A percentile compares a stretch with the other conserved stretches of the same genome.
Evolutionary conservation across 2,113 vertebrate species (phyloP).

Genomic region (Corydoras sp.): DNA sequence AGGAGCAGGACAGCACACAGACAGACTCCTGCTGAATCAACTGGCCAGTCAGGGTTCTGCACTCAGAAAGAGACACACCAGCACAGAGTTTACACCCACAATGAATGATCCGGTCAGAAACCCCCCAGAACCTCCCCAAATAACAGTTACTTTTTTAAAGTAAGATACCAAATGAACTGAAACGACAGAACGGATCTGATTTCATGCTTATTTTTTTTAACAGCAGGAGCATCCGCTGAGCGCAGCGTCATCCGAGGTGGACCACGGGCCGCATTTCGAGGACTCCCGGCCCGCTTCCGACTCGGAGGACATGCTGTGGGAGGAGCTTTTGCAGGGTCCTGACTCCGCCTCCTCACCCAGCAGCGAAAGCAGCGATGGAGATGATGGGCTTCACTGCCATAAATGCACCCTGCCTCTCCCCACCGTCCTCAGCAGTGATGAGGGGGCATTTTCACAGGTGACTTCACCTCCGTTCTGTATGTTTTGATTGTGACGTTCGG

Average conservation of each 20-base stretch:
- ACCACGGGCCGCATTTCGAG: constrained; percentile 67
- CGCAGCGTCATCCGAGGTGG: constrained; percentile 45
- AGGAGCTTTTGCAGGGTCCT: constrained; percentile 86
- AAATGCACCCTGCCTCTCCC: constrained; percentile 50
- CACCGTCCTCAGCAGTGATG: constrained; percentile 63
- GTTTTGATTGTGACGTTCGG: too few relatives aligned
- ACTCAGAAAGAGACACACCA: constrained; percentile 62
- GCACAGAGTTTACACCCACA: constrained; percentile 31
- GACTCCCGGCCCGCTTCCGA: constrained; percentile 82
- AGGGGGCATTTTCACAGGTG: constrained; percentile 84
- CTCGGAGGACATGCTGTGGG: constrained; percentile 92
- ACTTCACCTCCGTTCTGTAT: constrained; percentile 6
- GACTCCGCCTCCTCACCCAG: constrained; percentile 82
- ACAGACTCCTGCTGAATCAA: constrained; percentile 52
- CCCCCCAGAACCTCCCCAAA: neutral
- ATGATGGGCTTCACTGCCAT: constrained; percentile 45
- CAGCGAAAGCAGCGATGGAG: constrained; percentile 76
- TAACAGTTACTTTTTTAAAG: too few relatives aligned
- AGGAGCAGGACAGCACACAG: constrained; percentile 52
- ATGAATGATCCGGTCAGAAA: constrained; percentile 31
- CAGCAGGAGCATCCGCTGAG: constrained; percentile 43
- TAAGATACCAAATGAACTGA: too few relatives aligned
- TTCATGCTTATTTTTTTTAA: neutral
- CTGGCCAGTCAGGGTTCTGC: constrained; percentile 60
- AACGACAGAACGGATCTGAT: too few relatives aligned